Evolutionary conservation across 2,888 invertebrate species (phyloP).

Genomic region (Caenorhabditis sp.): DNA sequence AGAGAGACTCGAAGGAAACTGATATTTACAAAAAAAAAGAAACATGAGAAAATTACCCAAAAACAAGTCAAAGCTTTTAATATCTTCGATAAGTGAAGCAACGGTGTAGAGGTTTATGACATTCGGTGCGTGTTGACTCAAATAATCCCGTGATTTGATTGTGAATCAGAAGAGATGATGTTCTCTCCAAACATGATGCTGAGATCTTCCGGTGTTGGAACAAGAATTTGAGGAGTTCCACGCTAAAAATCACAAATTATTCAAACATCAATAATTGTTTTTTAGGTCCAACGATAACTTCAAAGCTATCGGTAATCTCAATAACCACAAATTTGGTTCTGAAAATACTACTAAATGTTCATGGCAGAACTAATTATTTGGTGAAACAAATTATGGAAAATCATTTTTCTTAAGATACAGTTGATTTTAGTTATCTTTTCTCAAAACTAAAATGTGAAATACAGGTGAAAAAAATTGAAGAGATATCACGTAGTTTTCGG

Average conservation of each 20-base stretch:
- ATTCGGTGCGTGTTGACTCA: not conserved
- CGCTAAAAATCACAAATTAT: conserved; percentile 17
- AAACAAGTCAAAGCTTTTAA: not conserved
- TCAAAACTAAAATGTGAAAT: too few species aligned
- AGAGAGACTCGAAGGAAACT: not conserved
- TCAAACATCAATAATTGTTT: not conserved
- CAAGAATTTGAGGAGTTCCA: conserved; percentile 22
- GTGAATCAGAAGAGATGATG: not conserved
- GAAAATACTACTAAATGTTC: too few species aligned
- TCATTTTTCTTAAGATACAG: too few species aligned
- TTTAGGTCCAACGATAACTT: not conserved
- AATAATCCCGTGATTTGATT: conserved; percentile 9
- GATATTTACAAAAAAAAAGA: not conserved
- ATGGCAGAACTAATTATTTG: too few species aligned
- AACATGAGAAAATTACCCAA: not conserved
- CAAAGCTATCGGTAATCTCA: too few species aligned
- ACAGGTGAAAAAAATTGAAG: too few species aligned
- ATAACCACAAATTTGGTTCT: too few species aligned
- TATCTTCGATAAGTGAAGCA: not conserved
- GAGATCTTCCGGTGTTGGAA: conserved; percentile 30
- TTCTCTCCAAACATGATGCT: conserved; percentile 23
- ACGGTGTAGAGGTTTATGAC: not conserved
- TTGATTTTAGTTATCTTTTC: too few species aligned
- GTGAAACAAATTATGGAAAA: too few species aligned
- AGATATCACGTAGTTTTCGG: not conserved